Percentiles rank a stretch among this genome's conserved stretches.
These are phyloP conservation scores for Bubo blakistoni DNA, from an alignment of 2,113 vertebrate genomes.

Conservation along the genomic window DNA sequence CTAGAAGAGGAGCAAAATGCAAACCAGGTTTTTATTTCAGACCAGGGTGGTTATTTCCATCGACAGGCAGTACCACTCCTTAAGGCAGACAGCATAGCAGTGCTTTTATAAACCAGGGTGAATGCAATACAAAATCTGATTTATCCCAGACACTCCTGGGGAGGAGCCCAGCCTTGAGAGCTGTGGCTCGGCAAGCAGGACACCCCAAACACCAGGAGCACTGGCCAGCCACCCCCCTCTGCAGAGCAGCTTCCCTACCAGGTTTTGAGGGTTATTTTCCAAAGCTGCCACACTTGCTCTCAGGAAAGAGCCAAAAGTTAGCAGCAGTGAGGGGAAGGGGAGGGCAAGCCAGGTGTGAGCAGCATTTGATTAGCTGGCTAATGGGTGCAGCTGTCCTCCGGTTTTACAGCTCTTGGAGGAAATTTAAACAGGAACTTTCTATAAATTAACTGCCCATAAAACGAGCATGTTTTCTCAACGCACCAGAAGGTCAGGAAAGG, in stretches of 20 bases:
- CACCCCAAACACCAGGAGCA: neutral
- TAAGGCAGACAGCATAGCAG: neutral
- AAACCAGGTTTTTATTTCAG: neutral
- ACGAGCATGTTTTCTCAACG: neutral
- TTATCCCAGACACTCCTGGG: accelerated
- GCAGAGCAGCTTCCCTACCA: neutral
- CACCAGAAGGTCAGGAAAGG: neutral
- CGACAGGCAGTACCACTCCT: neutral
- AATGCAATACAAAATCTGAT: neutral
- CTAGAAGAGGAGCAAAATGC: neutral
- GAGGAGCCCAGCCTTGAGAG: accelerated
- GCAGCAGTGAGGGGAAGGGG: neutral
- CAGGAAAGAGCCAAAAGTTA: neutral
- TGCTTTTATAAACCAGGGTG: neutral
- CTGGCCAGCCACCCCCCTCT: neutral
- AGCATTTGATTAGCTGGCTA: neutral
- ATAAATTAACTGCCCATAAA: constrained; percentile 66
- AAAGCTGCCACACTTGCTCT: neutral
- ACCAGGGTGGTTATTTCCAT: neutral
- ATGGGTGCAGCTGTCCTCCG: neutral
- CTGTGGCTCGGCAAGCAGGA: neutral
- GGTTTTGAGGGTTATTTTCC: neutral
- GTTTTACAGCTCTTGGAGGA: constrained; percentile 41
- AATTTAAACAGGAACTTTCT: constrained; percentile 61
- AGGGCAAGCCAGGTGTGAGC: neutral